Conservation (phyloP, 2,888 invertebrate genomes). For the Oeneis ivallda region DNA sequence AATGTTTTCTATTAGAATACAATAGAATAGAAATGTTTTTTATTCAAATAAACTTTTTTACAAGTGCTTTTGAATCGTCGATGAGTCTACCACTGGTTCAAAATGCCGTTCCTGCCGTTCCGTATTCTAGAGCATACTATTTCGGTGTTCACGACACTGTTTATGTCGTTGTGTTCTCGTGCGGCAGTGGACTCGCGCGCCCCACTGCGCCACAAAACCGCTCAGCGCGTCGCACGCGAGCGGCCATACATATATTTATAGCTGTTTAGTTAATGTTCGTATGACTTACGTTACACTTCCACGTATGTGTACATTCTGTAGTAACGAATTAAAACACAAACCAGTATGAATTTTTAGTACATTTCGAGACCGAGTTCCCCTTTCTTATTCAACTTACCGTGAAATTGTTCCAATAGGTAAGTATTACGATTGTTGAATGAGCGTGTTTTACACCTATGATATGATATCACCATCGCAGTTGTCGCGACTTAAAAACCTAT, state of each 20-base stretch:
- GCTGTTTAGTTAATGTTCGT: conserved; percentile 17
- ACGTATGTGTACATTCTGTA: neutral
- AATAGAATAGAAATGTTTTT: no score
- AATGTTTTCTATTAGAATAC: no score
- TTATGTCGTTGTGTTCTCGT: conserved; percentile 13
- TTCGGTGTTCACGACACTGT: neutral
- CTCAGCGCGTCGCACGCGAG: conserved; percentile 59
- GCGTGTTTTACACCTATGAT: no score
- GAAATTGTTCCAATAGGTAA: neutral
- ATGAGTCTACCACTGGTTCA: no score
- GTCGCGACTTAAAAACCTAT: no score
- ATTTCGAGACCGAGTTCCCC: neutral
- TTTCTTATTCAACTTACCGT: neutral
- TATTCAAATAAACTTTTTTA: no score
- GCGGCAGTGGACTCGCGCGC: conserved; percentile 42
- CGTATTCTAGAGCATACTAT: neutral
- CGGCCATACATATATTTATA: conserved; percentile 34
- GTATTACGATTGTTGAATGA: no score
- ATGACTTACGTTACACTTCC: conserved; percentile 4
- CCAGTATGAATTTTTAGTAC: neutral
- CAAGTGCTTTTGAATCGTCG: no score
- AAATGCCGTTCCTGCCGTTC: no score
- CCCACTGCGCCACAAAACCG: conserved; percentile 63
- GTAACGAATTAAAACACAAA: neutral
- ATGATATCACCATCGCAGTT: no score